These are phyloP conservation scores for Drosophila auraria DNA, from an alignment of 1,140 invertebrate species.

Conservation along the genomic window DNA sequence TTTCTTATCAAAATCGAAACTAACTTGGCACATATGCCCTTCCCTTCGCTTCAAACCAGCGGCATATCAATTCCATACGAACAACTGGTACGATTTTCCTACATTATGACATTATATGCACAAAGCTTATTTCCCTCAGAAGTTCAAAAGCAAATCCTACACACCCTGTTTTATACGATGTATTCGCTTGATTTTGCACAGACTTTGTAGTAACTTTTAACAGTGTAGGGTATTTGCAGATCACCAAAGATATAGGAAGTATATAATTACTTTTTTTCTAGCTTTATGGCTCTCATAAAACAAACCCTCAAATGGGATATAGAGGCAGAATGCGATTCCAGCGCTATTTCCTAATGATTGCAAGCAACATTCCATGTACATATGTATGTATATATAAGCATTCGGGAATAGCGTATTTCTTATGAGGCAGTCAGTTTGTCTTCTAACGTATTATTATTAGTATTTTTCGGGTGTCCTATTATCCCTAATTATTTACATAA, in stretches of 20 bases:
- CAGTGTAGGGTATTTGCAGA: slow-evolving; percentile 1
- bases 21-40: slow-evolving; percentile 48
- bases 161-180: neutral
- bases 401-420: neutral
- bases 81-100: neutral
- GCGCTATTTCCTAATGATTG: slow-evolving; percentile 12
- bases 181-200: neutral
- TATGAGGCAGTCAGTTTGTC: neutral
- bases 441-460: neutral
- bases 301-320: slow-evolving; percentile 24
- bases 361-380: neutral
- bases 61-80: slow-evolving; percentile 38
- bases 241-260: neutral
- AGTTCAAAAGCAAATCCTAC: no score
- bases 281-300: slow-evolving; percentile 15
- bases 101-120: neutral
- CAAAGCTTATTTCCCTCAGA: no score
- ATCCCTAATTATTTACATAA: no score
- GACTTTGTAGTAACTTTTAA: neutral
- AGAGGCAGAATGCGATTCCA: slow-evolving; percentile 17
- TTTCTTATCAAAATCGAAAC: slow-evolving; percentile 74
- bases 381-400: neutral
- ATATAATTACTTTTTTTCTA: slow-evolving; percentile 41
- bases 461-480: neutral
- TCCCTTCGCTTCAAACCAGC: slow-evolving; percentile 29